Conservation (phyloP, 35 echinoderm and acorn worm species). For the Apostichopus parvimensis region DNA sequence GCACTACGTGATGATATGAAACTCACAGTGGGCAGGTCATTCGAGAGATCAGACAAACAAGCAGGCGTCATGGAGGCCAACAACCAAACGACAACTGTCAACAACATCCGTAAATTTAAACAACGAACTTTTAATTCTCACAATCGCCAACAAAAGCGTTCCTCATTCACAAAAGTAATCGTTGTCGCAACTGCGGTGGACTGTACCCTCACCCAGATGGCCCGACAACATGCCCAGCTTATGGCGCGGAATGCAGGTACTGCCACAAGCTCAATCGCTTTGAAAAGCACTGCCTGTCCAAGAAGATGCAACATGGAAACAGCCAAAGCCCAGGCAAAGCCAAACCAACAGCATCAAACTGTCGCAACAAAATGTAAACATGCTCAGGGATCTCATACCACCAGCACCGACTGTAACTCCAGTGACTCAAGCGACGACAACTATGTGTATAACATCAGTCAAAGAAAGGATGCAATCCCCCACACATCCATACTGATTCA, state of each 20-base stretch:
- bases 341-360: neutral
- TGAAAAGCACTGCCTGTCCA: neutral
- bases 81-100: neutral
- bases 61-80: constrained; percentile 13
- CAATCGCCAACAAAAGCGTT: constrained; percentile 20
- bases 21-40: constrained; percentile 18
- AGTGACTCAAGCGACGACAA: constrained; percentile 20
- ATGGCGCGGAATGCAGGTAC: constrained; percentile 23
- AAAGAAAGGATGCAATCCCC: neutral
- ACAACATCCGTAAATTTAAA: neutral
- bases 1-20: constrained; percentile 55
- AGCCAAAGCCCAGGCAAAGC: neutral
- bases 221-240: constrained; percentile 24
- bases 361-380: neutral
- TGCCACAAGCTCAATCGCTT: neutral
- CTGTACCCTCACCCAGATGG: constrained; percentile 20
- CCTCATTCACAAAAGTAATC: neutral
- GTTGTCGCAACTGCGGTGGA: constrained; percentile 32
- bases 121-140: neutral
- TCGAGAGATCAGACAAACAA: constrained; percentile 47
- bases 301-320: neutral
- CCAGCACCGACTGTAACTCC: neutral
- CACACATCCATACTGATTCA: neutral
- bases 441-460: neutral
- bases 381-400: neutral